Conservation (phyloP, 2,888 invertebrate genomes). For the Harmothoe impar region DNA sequence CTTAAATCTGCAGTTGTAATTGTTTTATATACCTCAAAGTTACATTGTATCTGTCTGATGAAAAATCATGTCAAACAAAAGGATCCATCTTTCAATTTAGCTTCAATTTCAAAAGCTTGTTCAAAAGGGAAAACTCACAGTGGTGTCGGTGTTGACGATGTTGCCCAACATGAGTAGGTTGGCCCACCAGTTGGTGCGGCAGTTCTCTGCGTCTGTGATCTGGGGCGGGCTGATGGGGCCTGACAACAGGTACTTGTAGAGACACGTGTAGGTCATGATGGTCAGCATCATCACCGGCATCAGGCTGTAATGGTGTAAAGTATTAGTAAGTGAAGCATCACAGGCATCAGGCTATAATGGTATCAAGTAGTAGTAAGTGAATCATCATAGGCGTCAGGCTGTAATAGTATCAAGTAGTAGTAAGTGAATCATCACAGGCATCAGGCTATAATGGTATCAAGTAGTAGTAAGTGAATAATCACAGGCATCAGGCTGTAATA, state of each 20-base stretch:
- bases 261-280: conserved; percentile 76
- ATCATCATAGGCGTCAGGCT: neutral
- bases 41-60: no score
- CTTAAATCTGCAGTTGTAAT: no score
- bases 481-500: conserved; percentile 82
- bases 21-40: no score
- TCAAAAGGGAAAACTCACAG: no score
- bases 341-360: no score
- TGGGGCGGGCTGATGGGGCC: conserved; percentile 77
- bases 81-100: no score
- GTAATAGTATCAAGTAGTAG: conserved; percentile 78
- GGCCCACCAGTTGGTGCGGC: conserved; percentile 79
- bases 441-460: no score
- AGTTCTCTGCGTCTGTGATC: conserved; percentile 74
- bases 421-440: conserved; percentile 82
- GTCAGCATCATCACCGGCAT: conserved; percentile 82
- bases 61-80: no score
- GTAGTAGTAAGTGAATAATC: no score
- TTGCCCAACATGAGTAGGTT: conserved; percentile 80
- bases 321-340: conserved; percentile 64
- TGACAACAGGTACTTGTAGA: conserved; percentile 79
- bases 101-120: no score
- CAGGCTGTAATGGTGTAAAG: conserved; percentile 76
- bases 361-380: conserved; percentile 68
- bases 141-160: conserved; percentile 72